These are phyloP conservation scores for Neogobius melanostomus DNA, from an alignment of 2,113 vertebrate genomes.

Conservation along the genomic window DNA sequence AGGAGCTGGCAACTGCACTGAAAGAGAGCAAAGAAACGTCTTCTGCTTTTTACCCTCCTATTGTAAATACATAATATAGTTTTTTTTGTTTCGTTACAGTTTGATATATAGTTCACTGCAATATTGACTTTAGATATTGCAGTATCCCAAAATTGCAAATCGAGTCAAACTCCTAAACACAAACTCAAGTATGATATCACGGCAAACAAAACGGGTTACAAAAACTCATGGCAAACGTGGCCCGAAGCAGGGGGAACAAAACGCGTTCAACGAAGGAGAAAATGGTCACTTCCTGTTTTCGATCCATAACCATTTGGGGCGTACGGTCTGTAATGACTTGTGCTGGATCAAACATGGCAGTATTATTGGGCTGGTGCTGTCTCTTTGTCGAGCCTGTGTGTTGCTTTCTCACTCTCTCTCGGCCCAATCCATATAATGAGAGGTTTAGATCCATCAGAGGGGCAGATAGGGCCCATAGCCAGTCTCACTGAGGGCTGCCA, in stretches of 20 bases:
- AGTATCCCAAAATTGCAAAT: not conserved
- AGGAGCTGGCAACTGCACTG: too few relatives aligned
- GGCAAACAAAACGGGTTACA: constrained; percentile 13
- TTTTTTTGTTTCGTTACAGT: too few relatives aligned
- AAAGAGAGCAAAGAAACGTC: not conserved
- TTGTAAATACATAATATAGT: too few relatives aligned
- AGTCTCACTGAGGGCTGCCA: constrained; percentile 9
- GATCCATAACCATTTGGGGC: constrained; percentile 30
- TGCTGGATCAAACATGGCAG: constrained; percentile 11
- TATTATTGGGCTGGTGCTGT: constrained; percentile 6
- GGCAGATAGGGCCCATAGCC: constrained; percentile 33
- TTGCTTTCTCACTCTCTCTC: constrained; percentile 19
- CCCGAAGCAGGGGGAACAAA: constrained; percentile 12
- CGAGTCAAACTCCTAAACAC: not conserved
- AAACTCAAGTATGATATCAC: constrained; percentile 4
- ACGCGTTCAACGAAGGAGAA: constrained; percentile 10
- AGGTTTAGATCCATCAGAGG: constrained; percentile 29
- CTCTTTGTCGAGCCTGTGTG: constrained; percentile 9
- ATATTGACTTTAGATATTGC: not conserved
- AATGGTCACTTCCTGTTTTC: constrained; percentile 11
- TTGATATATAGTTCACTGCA: not conserved
- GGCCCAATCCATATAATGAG: constrained; percentile 39
- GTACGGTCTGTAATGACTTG: constrained; percentile 1
- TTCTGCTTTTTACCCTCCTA: too few relatives aligned
- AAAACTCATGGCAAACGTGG: not conserved